A percentile compares a stretch with the other conserved stretches of the same genome.
phyloP scores from a whole-genome alignment of 2,797 vertebrate species.

The Clamator glandarius region DNA sequence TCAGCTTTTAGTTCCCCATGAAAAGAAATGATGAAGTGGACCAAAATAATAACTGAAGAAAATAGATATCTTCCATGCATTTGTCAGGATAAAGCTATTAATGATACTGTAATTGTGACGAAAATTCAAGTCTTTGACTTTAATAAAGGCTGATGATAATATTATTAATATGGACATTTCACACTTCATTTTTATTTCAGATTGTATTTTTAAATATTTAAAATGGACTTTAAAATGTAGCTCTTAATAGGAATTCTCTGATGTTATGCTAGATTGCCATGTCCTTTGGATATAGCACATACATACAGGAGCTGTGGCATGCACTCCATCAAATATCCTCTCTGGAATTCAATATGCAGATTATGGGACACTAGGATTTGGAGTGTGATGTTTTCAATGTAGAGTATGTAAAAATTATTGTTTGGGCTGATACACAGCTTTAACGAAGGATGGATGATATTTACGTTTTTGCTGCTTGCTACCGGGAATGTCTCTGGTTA shows the following conservation, averaged over 20 bases:
- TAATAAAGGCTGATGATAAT: slow-evolving; percentile 3
- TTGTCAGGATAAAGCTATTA: slow-evolving; percentile 25
- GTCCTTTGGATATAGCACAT: not conserved
- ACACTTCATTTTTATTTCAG: slow-evolving; percentile 42
- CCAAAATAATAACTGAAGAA: not conserved
- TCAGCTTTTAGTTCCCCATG: not conserved
- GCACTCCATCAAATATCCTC: not conserved
- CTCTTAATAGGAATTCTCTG: slow-evolving; percentile 18
- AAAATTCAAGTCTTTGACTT: slow-evolving; percentile 14
- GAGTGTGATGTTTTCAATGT: not conserved
- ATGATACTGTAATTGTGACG: not conserved
- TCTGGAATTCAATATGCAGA: not conserved
- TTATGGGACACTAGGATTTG: not conserved
- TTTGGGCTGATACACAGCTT: not conserved
- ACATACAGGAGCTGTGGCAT: not conserved
- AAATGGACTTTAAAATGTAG: not conserved
- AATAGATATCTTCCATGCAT: not conserved
- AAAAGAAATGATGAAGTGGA: not conserved
- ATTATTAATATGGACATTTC: slow-evolving; percentile 17
- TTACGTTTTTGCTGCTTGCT: not conserved
- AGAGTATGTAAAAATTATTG: not conserved
- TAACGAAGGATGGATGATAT: not conserved
- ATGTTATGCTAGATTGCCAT: not conserved
- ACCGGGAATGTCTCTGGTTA: not conserved
- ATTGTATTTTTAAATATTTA: slow-evolving; percentile 52